These are phyloP conservation scores for Cichlasoma orientale DNA, from an alignment of 2,797 vertebrate species.

Conservation along the genomic window DNA sequence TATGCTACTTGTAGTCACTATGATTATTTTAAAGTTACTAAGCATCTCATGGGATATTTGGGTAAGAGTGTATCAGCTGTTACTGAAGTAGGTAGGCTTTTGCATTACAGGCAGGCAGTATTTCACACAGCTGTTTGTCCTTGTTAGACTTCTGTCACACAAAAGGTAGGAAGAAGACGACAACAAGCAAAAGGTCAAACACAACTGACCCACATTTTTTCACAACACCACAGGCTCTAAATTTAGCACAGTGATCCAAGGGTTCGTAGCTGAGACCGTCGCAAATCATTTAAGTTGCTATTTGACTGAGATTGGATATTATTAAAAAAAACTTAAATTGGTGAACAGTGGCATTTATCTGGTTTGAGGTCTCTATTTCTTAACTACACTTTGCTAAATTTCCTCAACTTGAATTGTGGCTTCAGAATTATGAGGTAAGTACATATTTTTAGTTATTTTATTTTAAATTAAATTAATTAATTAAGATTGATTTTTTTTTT, in stretches of 20 bases:
- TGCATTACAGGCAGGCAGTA: not conserved
- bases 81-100: conserved; percentile 2
- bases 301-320: not conserved
- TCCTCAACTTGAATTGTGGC: conserved; percentile 44
- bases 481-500: conserved; percentile 6
- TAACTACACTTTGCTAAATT: conserved; percentile 36
- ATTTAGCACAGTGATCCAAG: conserved; percentile 17
- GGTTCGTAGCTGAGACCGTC: not conserved
- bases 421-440: conserved; percentile 68
- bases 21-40: not conserved
- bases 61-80: conserved; percentile 2
- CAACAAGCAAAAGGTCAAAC: conserved; percentile 19
- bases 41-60: not conserved
- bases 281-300: not conserved
- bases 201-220: not conserved
- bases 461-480: conserved; percentile 13
- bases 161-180: not conserved
- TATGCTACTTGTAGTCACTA: not conserved
- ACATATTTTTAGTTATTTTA: conserved; percentile 31
- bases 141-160: not conserved
- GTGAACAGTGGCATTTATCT: not conserved
- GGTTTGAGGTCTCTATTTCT: conserved; percentile 1
- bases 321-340: not conserved
- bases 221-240: conserved; percentile 5
- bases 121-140: conserved; percentile 1